Evolutionary conservation across 2,888 invertebrate genomes (phyloP).

Genomic region (Hipparchia sbordonii): DNA sequence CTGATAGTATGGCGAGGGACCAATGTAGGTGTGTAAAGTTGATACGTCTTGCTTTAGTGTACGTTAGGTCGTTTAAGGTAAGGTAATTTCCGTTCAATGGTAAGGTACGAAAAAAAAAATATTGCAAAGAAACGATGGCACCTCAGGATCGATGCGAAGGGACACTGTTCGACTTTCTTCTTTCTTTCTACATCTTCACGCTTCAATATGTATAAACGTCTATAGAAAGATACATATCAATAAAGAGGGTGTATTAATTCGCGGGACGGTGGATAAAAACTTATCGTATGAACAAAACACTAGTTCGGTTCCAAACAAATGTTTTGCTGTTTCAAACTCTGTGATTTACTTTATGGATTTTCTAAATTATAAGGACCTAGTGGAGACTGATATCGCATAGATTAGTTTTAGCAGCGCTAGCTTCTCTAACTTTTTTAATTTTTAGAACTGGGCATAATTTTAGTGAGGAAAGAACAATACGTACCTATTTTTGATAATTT

Average conservation of each 20-base stretch:
- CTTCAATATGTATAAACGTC: conserved; percentile 62
- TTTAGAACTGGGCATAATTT: conserved; percentile 68
- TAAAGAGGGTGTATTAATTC: conserved; percentile 66
- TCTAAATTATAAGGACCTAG: conserved; percentile 82
- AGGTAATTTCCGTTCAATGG: conserved; percentile 71
- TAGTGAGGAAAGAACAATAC: conserved; percentile 54
- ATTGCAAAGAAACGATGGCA: conserved; percentile 67
- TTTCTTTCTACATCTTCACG: conserved; percentile 63
- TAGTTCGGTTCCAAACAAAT: conserved; percentile 68
- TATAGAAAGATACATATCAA: conserved; percentile 81
- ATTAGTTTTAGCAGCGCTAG: conserved; percentile 83
- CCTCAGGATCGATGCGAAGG: conserved; percentile 75
- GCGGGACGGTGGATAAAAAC: conserved; percentile 62
- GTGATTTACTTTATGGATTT: conserved; percentile 82
- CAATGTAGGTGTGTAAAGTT: conserved; percentile 60
- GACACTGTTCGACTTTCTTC: conserved; percentile 68
- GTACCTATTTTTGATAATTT: conserved; percentile 71
- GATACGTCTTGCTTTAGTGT: conserved; percentile 68
- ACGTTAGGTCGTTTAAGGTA: conserved; percentile 72
- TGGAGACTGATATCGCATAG: conserved; percentile 83
- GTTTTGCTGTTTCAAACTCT: conserved; percentile 80
- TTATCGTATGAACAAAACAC: conserved; percentile 60
- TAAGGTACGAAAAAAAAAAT: conserved; percentile 61
- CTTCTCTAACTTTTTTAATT: conserved; percentile 76
- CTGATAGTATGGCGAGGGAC: conserved; percentile 49